Conservation (phyloP, 2,888 invertebrate genomes). For the Stegophylla sp. region DNA sequence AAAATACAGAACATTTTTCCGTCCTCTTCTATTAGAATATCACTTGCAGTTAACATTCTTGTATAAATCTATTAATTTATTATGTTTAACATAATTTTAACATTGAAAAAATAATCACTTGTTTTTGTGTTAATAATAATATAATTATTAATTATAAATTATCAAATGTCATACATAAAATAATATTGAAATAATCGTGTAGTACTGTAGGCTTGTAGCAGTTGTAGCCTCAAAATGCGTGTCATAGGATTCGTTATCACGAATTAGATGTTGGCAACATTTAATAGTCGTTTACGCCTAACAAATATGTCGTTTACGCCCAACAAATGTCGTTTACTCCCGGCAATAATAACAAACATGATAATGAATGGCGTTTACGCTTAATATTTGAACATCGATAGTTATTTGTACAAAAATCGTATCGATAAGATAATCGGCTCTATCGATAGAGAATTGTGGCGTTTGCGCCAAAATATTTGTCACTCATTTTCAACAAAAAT, state of each 20-base stretch:
- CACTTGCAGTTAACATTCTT: conserved; percentile 4
- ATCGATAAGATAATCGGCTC: conserved; percentile 3
- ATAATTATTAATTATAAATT: not conserved
- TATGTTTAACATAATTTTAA: not conserved
- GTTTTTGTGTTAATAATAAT: not conserved
- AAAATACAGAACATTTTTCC: not conserved
- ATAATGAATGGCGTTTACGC: conserved; percentile 13
- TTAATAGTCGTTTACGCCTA: not conserved
- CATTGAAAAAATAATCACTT: not conserved
- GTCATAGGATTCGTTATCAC: not conserved
- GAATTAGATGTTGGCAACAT: not conserved
- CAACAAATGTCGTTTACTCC: not conserved
- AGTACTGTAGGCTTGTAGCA: too few relatives aligned
- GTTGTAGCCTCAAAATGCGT: not conserved
- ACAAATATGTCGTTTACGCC: not conserved
- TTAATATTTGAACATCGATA: conserved; percentile 16
- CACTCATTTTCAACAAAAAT: conserved; percentile 2
- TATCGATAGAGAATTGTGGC: conserved; percentile 27
- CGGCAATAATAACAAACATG: not conserved
- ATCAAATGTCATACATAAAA: too few relatives aligned
- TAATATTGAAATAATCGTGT: too few relatives aligned
- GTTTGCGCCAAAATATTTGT: conserved; percentile 15
- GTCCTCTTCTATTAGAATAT: conserved; percentile 1
- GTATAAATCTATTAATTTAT: conserved; percentile 15
- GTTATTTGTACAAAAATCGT: conserved; percentile 19